Base-by-base conservation (phyloP, 1,140 invertebrate genomes). In the Zophobas morio region DNA sequence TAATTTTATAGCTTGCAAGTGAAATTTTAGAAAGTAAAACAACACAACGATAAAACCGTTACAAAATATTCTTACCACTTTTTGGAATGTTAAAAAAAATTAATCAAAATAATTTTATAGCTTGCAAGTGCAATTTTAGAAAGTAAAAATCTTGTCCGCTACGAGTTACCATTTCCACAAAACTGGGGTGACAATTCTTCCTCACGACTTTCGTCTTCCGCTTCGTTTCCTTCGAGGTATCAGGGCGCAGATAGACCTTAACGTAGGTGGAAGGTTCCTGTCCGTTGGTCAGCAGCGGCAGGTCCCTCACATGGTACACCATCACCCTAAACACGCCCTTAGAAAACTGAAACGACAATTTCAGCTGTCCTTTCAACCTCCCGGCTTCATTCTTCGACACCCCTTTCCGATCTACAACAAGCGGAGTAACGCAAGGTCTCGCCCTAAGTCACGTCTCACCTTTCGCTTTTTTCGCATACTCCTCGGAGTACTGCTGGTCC, bases 181-280 rank as follows among this genome's bases (percentile, higher is more conserved):
- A 99, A 35, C 96, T 97, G 3, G 97, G 97, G 88, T 98, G 95
- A 84, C 94, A 96, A 84, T 95, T 97, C 82, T 94, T 93, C 80
- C 94, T 94, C 0, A 98, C 92, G 33, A 98, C 94, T 88, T 97
- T 96, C 0, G 98, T 99, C 87, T 99, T 99, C 6, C 96, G 89
- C 88, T 99, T 99, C 36, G 98, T 98, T 76, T 90, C 92, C 88
- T 98, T 98, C 76, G 90, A 94, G 84, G 89, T 94, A 87, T 95
- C 97, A 83, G 91, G 95, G 80, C 96, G 92, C 71, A 99, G 89
- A 86, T 99, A 99, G 6, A 95, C 93, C 89, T 98, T 98, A 37
- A 98, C 96, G 83, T 98, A 98, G 1, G 96, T 94, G 82, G 95
- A 96, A 5, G 96, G 96, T 85, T 95, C 92, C 84, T 94, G 90